Conservation (phyloP, 1,140 invertebrate genomes). For the Drosophila bipectinata region DNA sequence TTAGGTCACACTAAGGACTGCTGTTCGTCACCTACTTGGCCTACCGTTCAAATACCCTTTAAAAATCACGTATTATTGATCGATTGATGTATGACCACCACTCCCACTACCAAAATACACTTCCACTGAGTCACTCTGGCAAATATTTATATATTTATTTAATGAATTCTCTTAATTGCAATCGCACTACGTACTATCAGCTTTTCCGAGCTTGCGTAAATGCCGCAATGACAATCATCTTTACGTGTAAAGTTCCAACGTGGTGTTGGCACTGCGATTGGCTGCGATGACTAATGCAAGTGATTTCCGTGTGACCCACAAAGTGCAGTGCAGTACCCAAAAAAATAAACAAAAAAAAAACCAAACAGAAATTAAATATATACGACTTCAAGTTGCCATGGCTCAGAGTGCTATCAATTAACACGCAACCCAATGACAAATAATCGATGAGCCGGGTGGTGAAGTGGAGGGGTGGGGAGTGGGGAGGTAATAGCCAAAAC, state of each 20-base stretch:
- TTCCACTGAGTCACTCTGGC: conserved; percentile 25
- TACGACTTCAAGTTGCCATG: conserved; percentile 55
- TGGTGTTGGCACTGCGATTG: conserved; percentile 1
- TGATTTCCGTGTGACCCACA: conserved; percentile 78
- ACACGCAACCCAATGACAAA: conserved; percentile 74
- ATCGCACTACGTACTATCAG: conserved; percentile 53
- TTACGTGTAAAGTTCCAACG: conserved; percentile 43
- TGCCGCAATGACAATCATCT: conserved; percentile 54
- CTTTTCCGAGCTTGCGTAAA: conserved; percentile 42
- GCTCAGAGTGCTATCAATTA: conserved; percentile 68
- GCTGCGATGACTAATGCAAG: conserved; percentile 70
- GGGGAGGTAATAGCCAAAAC: conserved; percentile 29
- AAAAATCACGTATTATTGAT: conserved; percentile 1
- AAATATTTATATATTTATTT: conserved; percentile 35
- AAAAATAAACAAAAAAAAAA: conserved; percentile 31
- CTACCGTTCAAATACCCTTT: conserved; percentile 5
- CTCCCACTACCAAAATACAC: no score
- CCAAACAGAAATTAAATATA: no score
- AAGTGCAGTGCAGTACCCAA: conserved; percentile 27
- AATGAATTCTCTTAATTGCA: conserved; percentile 64
- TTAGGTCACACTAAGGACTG: no score
- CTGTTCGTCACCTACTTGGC: no score
- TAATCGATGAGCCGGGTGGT: conserved; percentile 63
- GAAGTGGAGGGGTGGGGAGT: no score
- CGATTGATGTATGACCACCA: conserved; percentile 5